Base-by-base conservation (phyloP, 2,888 invertebrate species). In the Tuberolachnus salignus region DNA sequence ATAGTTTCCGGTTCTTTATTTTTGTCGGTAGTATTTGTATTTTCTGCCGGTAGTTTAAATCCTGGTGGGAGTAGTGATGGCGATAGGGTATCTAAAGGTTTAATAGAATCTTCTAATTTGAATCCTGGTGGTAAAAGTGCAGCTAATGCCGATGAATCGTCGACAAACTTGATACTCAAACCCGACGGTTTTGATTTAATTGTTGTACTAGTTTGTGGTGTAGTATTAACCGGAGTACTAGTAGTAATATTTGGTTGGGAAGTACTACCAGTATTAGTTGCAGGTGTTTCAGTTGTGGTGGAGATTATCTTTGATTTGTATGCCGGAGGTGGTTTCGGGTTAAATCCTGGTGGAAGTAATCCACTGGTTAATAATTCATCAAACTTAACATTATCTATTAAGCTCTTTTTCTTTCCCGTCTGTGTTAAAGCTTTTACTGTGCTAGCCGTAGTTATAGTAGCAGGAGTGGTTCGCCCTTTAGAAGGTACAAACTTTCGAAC, bases 111-210 rank as follows among this genome's bases (percentile, higher is more conserved):
- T 53, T 81, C 81, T 59, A 80, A 51, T 70, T 89, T 90, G 82
- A 87, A 91, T 67, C 88, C 89, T 83, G 90, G 89, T 1, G 91
- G 91, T 80, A 91, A 84, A n/a, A 91, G 85, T 80, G 88, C 86
- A 13, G 88, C 86, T 64, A 90, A 87, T 82, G 90, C 89, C 6
- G 84, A 81, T 84, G 59, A 84, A 84, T 84, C 82, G 74, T 84
- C 84, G 26, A 83, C 83, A 67, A 83, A 83, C 72, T 84, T 83
- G 4, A 85, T 83, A 81, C 85, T 84, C 16, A 82, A 83, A 34
- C 84, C 82, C 3, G 85, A 81, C 75, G 84, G 81, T 72, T 82
- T 82, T 72, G 81, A 66, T 67, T 82, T 83, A 72, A 21, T 23
- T 10, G 82, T 81, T 1, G 83, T 75, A 23, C 34, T 34, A 34